A percentile compares a stretch with the other conserved stretches of the same genome.
These are phyloP conservation scores for Drosophila anomelani DNA, from an alignment of 2,888 invertebrate genomes.

Conservation along the genomic window DNA sequence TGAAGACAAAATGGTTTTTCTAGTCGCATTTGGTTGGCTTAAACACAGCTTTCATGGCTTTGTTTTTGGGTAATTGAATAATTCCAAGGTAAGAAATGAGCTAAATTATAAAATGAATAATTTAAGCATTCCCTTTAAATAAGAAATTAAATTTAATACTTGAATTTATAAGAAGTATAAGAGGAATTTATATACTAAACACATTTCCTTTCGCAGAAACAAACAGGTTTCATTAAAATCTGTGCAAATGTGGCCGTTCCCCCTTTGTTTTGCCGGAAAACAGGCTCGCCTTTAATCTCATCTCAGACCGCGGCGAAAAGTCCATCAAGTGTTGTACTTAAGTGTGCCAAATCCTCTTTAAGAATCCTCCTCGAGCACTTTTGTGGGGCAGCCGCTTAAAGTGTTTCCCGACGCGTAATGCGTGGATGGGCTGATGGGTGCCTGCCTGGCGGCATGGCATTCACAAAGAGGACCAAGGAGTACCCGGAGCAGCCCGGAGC, in stretches of 20 bases:
- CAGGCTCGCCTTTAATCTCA: constrained; percentile 5
- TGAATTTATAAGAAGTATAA: no score
- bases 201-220: not conserved
- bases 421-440: constrained; percentile 21
- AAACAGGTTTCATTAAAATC: constrained; percentile 1
- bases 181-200: no score
- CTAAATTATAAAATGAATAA: no score
- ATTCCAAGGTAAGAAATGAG: not conserved
- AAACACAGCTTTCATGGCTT: not conserved
- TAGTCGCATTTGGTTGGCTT: constrained; percentile 23
- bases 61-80: constrained; percentile 15
- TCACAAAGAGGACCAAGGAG: constrained; percentile 19
- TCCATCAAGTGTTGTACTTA: constrained; percentile 30
- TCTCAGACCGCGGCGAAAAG: constrained; percentile 9
- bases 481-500: constrained; percentile 8
- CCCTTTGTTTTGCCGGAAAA: not conserved
- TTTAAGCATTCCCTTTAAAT: not conserved
- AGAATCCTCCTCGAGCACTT: constrained; percentile 24
- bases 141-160: no score
- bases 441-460: constrained; percentile 13
- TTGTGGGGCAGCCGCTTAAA: constrained; percentile 37
- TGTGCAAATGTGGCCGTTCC: not conserved
- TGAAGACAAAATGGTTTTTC: constrained; percentile 36
- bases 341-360: constrained; percentile 33
- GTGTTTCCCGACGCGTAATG: constrained; percentile 17